These are phyloP conservation scores for Pinna nobilis DNA, from an alignment of 1,140 invertebrate species.

Conservation along the genomic window DNA sequence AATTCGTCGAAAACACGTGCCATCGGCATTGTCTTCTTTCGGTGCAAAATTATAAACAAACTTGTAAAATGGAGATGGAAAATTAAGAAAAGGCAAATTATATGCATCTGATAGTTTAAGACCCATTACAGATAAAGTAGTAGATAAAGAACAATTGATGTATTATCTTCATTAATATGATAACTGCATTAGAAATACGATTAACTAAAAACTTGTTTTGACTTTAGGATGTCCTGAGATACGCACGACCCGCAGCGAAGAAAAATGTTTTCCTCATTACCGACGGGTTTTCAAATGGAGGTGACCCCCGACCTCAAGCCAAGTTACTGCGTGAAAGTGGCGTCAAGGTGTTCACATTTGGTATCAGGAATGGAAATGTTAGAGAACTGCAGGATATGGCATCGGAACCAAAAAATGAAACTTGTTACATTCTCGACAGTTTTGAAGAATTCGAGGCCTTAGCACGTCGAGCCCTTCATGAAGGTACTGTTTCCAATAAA, in stretches of 20 bases:
- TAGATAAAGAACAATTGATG: no score
- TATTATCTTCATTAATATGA: no score
- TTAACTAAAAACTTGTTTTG: no score
- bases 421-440: slow-evolving; percentile 83
- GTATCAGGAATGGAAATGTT: slow-evolving; percentile 82
- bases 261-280: slow-evolving; percentile 83
- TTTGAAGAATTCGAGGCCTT: slow-evolving; percentile 85
- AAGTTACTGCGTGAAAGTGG: slow-evolving; percentile 77
- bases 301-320: slow-evolving; percentile 80
- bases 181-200: no score
- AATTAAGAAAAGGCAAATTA: no score
- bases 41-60: no score
- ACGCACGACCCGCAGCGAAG: slow-evolving; percentile 76
- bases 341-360: slow-evolving; percentile 81
- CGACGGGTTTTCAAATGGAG: slow-evolving; percentile 85
- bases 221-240: slow-evolving; percentile 78
- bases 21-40: no score
- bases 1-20: no score
- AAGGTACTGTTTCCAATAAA: no score
- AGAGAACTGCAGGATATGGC: slow-evolving; percentile 81
- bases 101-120: no score
- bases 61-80: no score
- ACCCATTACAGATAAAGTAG: no score
- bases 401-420: slow-evolving; percentile 79
- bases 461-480: slow-evolving; percentile 82